Base-by-base conservation (phyloP, 2,888 invertebrate species). In the Oasisia sp. region DNA sequence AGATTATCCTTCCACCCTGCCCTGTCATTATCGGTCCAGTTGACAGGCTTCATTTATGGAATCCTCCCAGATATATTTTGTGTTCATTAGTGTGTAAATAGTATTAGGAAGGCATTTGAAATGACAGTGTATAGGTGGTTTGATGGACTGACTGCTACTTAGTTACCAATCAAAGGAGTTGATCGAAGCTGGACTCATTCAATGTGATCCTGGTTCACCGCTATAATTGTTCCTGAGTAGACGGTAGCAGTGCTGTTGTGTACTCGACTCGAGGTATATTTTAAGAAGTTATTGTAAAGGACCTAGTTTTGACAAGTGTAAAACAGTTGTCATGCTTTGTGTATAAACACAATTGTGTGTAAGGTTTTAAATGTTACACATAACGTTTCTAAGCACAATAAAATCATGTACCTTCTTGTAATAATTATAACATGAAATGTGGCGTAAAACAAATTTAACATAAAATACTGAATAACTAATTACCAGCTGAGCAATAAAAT, bases 41-140 rank as follows among this genome's bases (percentile, higher is more conserved):
- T 19, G 74, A 74, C 27, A 2, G 2, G 50, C 50, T 50, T 50
- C 50, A 14, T 50, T 50, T 50, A 50, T 74, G 19, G 74, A 74
- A 74, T n/a, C 74, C 74, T 74, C 27, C 74, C 74, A 74, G n/a
- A 74, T 74, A 74, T 74, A 74, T 74, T n/a, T 74, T 74, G 74
- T 74, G 74, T 74, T 74, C 74, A 74, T 27, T 74, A 74, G 74
- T 3, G 27, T 74, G 74, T 74, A 74, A 74, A 74, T 74, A 74
- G 74, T 74, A 74, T 7, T 74, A 74, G 74, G 74, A 74, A 74
- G 74, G 74, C 74, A 19, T 74, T 74, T 74, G 74, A 74, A 74
- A 74, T 74, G 74, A 74, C 27, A n/a, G 74, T n/a, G n/a, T 74
- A 27, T 74, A 74, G 74, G 27, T 7, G 27, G 27, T 74, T 74